Base-by-base conservation (phyloP, 2,888 invertebrate genomes). In the Tanypteryx hageni region DNA sequence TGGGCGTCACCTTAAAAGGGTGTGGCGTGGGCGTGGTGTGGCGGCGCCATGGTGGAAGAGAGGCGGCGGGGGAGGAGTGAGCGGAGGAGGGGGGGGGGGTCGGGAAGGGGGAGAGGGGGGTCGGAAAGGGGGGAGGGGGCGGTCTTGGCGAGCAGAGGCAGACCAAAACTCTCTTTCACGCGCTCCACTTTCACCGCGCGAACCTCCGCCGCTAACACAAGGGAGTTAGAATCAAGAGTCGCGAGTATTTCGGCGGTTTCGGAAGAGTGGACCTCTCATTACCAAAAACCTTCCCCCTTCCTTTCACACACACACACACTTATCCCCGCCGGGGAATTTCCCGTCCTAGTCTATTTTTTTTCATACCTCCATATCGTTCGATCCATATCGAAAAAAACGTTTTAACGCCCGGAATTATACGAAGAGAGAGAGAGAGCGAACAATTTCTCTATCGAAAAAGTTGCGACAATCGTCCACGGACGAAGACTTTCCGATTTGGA, bases 111-210 rank as follows among this genome's bases (percentile, higher is more conserved):
- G 27, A 13, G 27, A 7, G 82, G 27, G 27, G 7, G 0, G n/a
- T n/a, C n/a, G n/a, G n/a, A 18, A 56, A 31, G 5, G 82, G 14
- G 31, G 14, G 9, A 31, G 82, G n/a, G 22, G 27, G n/a, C 81
- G 13, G 10, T 14, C 82, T 27, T 22, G 31, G n/a, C 11, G 31
- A 4, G 13, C 31, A 27, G n/a, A 13, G 44, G 56, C 58, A 44
- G 22, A 18, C 85, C n/a, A 57, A n/a, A 57, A 22, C 59, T 44
- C 82, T 64, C n/a, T 22, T 59, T 27, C 85, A 58, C 61, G 27
- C 86, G 86, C 86, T 86, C 86, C 57, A 86, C 86, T 86, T 86
- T 86, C 86, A 59, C 86, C 61, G 18, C 22, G 18, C 85, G 82
- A n/a, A 9, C 11, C 56, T 18, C 83, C 56, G 27, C 0, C 83